A percentile compares a stretch with the other conserved stretches of the same genome.
Evolutionary conservation across 64 coral and sea anemone species (phyloP).

Genomic region (Astreopora myriophthalma): DNA sequence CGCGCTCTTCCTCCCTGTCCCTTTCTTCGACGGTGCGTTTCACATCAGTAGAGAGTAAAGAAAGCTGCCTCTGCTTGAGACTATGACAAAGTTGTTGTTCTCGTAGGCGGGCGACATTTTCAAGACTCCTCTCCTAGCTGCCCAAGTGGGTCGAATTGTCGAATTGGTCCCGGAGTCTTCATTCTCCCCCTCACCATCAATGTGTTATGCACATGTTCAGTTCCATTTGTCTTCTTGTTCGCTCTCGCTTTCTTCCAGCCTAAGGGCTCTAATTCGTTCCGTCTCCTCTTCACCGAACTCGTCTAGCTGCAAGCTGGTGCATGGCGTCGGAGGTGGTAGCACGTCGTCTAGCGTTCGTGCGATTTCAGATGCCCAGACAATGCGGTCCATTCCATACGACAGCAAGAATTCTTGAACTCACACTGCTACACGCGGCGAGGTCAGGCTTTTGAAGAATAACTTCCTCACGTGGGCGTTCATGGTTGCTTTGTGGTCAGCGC

Average conservation of each 20-base stretch:
- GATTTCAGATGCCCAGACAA: not conserved
- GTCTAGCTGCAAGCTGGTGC: not conserved
- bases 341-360: not conserved
- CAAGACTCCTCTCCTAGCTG: not conserved
- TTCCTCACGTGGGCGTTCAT: not conserved
- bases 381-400: not conserved
- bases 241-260: not conserved
- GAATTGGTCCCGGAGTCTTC: not conserved
- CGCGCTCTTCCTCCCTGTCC: not conserved
- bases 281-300: not conserved
- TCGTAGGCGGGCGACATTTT: too few species aligned
- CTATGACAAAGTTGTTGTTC: not conserved
- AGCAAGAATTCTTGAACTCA: not conserved
- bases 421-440: not conserved
- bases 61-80: not conserved
- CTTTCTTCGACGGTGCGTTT: not conserved
- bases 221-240: not conserved
- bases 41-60: not conserved
- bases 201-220: not conserved
- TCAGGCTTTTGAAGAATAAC: conserved; percentile 3
- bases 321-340: not conserved
- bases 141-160: not conserved
- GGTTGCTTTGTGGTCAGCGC: not conserved
- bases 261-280: not conserved
- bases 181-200: not conserved